Percentiles rank a stretch among this genome's conserved stretches.
These are phyloP conservation scores for Drosophila malerkotliana DNA, from an alignment of 1,140 invertebrate genomes.

Conservation along the genomic window DNA sequence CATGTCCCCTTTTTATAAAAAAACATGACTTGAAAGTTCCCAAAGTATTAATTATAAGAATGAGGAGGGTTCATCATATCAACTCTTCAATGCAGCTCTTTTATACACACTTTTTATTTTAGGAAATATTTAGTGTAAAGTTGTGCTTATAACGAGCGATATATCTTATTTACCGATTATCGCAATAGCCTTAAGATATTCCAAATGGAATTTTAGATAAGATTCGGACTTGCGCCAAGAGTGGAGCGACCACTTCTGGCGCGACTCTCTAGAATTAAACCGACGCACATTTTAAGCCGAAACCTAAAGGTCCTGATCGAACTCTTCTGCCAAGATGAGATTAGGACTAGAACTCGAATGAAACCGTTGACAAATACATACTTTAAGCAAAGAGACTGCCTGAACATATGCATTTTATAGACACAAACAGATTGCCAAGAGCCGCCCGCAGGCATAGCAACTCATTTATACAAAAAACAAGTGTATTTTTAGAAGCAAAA, in stretches of 20 bases:
- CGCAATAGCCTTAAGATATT: constrained; percentile 22
- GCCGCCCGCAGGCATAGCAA: constrained; percentile 41
- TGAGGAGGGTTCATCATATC: constrained; percentile 28
- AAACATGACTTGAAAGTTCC: constrained; percentile 64
- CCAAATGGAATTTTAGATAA: constrained; percentile 36
- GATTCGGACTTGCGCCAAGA: constrained; percentile 51
- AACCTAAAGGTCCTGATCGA: constrained; percentile 19
- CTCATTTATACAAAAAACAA: constrained; percentile 33
- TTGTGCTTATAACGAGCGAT: constrained; percentile 11
- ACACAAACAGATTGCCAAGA: constrained; percentile 57
- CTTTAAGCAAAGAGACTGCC: constrained; percentile 70
- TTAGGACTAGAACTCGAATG: constrained; percentile 63
- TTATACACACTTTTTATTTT: constrained; percentile 53
- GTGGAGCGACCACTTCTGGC: constrained; percentile 46
- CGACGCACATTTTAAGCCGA: constrained; percentile 43
- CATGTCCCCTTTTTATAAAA: constrained; percentile 35
- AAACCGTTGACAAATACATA: constrained; percentile 77
- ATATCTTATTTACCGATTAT: constrained; percentile 6
- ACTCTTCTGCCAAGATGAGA: constrained; percentile 15
- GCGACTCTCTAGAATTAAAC: constrained; percentile 52
- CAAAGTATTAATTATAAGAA: constrained; percentile 76
- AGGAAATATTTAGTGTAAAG: constrained; percentile 41
- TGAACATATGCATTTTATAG: constrained; percentile 67
- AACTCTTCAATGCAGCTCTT: constrained; percentile 53
- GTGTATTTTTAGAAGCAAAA: constrained; percentile 58